Conservation (phyloP, 2,113 vertebrate genomes). For the Paedocypris sp. region DNA sequence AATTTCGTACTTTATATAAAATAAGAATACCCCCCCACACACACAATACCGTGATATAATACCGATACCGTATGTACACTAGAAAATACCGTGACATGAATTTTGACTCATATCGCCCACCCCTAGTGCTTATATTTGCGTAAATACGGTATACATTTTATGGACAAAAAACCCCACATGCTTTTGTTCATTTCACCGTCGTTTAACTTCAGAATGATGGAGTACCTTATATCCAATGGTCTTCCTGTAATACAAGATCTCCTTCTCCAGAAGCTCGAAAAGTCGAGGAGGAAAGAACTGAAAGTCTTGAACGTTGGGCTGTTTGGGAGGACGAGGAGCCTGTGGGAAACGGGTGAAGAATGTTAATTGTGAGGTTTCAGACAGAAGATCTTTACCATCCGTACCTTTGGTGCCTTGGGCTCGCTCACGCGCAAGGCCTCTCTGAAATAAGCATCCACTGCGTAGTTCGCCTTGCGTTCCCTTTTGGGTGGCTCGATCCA, state of each 20-base stretch:
- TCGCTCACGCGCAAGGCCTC: conserved; percentile 96
- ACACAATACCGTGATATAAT: no score
- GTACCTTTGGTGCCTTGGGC: conserved; percentile 95
- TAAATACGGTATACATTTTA: no score
- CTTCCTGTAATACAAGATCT: conserved; percentile 96
- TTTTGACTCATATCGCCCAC: no score
- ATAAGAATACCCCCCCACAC: no score
- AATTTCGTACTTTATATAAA: no score
- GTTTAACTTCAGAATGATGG: not conserved
- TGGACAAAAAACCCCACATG: no score
- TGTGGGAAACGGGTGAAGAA: conserved; percentile 36
- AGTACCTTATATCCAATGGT: conserved; percentile 97
- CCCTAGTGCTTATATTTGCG: no score
- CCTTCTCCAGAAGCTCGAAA: conserved; percentile 95
- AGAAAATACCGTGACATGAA: no score
- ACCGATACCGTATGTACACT: no score
- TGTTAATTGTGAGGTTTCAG: not conserved
- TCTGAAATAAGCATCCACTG: conserved; percentile 95
- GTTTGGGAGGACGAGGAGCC: conserved; percentile 95
- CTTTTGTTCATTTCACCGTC: no score
- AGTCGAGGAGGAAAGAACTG: conserved; percentile 96
- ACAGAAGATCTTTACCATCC: not conserved
- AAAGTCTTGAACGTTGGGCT: conserved; percentile 96
- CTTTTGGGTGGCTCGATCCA: conserved; percentile 97
- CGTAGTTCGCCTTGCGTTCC: conserved; percentile 96